Percentiles rank a stretch among this genome's conserved stretches.
Conservation (phyloP, 2,113 vertebrate genomes). For the Apteryx mantelli region DNA sequence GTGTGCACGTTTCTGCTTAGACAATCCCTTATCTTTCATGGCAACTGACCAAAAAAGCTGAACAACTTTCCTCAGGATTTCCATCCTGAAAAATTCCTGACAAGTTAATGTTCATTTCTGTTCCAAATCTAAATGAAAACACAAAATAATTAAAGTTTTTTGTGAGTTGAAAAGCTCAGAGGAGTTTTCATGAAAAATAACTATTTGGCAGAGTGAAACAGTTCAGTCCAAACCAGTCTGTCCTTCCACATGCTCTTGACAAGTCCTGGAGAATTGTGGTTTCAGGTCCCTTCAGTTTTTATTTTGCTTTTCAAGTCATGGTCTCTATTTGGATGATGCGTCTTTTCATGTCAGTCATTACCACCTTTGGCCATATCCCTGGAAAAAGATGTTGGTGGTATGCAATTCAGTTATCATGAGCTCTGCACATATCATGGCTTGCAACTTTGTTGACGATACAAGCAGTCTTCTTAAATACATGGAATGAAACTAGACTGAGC, state of each 20-base stretch:
- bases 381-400: neutral
- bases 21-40: neutral
- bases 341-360: neutral
- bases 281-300: neutral
- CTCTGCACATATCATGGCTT: neutral
- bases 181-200: conserved; percentile 8
- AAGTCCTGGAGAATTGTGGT: neutral
- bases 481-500: neutral
- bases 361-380: neutral
- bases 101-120: neutral
- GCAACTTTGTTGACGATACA: neutral
- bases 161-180: neutral
- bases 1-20: neutral
- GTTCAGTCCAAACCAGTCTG: neutral
- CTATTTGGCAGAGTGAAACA: neutral
- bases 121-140: conserved; percentile 26
- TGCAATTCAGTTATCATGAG: neutral
- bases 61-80: neutral
- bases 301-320: conserved; percentile 13
- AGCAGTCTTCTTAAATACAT: neutral
- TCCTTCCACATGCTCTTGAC: neutral
- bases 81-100: neutral
- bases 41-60: neutral
- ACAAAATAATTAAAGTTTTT: neutral
- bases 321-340: neutral